Base-by-base conservation (phyloP, 2,888 invertebrate genomes). In the Gisinianus flammeolus region DNA sequence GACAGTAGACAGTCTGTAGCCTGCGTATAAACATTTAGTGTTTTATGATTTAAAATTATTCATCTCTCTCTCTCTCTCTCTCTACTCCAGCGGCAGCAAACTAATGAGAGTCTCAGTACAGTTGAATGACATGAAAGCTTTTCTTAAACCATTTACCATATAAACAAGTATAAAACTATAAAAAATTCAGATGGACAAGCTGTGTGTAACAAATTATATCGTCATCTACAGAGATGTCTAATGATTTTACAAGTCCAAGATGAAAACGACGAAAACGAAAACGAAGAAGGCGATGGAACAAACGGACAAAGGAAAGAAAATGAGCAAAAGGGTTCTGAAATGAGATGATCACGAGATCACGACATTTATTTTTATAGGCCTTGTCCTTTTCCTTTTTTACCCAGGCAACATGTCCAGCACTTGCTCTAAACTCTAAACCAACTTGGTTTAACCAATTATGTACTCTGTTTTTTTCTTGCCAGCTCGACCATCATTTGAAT, bases 111-210 rank as follows among this genome's bases (percentile, higher is more conserved):
- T n/a, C 58, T 58, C 22, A 58, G 22, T 19, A 58, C 58, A 58
- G 58, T 58, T 58, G 58, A 58, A 58, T 58, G 58, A 58, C 58
- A 58, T 58, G 58, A 58, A 58, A 6, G 1, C 58, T 22, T 58
- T 44, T 44, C 19, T 44, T 35, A 8, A 8, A 35, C 35, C 35
- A 35, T 8, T 5, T 44, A 44, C 44, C 44, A 44, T 44, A 44
- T 44, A 44, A 44, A 44, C 44, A 44, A 44, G 44, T 16, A 16
- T 44, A 44, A n/a, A n/a, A n/a, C n/a, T n/a, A n/a, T 16, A 44
- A 16, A 6, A 44, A 19, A 44, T 44, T 12, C 44, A 44, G 44
- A 44, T 44, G 44, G 16, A 44, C 44, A 44, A 44, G 44, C 19
- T 44, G 16, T 44, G 44, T 44, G 19, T 44, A 44, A 44, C 44